phyloP scores from a whole-genome alignment of 2,888 invertebrate genomes.

The Stratiomys singularior region DNA sequence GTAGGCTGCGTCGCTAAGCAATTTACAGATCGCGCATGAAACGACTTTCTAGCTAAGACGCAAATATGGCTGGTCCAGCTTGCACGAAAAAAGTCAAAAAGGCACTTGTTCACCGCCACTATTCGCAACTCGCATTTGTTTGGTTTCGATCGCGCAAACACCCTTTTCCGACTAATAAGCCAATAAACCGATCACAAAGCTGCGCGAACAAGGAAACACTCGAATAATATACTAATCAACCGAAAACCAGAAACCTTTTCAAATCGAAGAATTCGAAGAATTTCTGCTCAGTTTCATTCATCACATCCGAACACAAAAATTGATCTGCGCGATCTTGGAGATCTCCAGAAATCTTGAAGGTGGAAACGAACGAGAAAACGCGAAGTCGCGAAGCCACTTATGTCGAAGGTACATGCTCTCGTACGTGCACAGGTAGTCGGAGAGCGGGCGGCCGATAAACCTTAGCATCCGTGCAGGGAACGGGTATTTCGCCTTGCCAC shows the following conservation, averaged over 20 bases:
- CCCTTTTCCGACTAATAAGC: constrained; percentile 1
- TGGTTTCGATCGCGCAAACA: background rate
- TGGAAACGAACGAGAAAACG: constrained; percentile 37
- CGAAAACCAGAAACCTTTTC: constrained; percentile 36
- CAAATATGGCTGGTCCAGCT: constrained; percentile 1
- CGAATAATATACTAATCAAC: constrained; percentile 14
- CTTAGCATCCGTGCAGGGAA: constrained; percentile 15
- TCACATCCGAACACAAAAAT: constrained; percentile 39
- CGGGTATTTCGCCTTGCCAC: constrained; percentile 15
- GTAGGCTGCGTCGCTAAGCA: constrained; percentile 13
- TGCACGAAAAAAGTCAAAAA: constrained; percentile 7
- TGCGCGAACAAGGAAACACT: constrained; percentile 35
- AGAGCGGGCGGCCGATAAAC: constrained; percentile 34
- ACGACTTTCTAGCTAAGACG: constrained; percentile 19
- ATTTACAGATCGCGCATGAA: constrained; percentile 5
- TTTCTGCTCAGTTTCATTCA: constrained; percentile 39
- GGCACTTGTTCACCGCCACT: constrained; percentile 9
- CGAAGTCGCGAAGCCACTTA: constrained; percentile 36
- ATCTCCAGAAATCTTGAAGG: constrained; percentile 13
- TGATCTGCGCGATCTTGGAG: constrained; percentile 29
- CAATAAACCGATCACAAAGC: constrained; percentile 9
- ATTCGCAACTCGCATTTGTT: background rate
- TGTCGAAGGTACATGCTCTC: background rate
- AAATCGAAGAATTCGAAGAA: constrained; percentile 30
- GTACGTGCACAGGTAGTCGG: constrained; percentile 26